These are phyloP conservation scores for Urocitellus parryii DNA, from an alignment of 2,113 vertebrate genomes.

Conservation along the genomic window DNA sequence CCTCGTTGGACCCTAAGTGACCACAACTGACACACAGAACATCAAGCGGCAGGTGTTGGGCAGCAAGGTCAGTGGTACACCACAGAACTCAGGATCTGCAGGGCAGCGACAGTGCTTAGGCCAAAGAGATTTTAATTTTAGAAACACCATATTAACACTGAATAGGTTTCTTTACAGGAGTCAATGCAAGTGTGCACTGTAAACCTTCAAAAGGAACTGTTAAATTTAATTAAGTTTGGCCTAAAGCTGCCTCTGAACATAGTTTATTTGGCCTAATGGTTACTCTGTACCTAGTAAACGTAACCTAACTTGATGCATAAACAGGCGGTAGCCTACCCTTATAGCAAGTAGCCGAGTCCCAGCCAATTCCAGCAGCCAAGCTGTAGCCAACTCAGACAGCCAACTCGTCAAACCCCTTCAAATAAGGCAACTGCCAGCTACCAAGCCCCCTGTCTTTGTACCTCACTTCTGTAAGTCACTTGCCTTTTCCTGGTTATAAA, in stretches of 20 bases:
- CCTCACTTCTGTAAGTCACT: not conserved
- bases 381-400: not conserved
- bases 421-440: not conserved
- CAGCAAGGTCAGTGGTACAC: not conserved
- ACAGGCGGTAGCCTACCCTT: not conserved
- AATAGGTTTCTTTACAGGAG: constrained; percentile 20
- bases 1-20: not conserved
- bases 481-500: not conserved
- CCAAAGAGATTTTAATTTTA: constrained; percentile 36
- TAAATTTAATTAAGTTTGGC: constrained; percentile 60
- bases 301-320: not conserved
- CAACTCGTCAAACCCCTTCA: not conserved
- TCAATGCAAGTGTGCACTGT: not conserved
- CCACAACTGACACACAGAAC: not conserved
- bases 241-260: constrained; percentile 3
- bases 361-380: not conserved
- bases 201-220: constrained; percentile 49
- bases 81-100: not conserved
- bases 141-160: not conserved
- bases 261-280: not conserved
- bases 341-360: not conserved
- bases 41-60: not conserved
- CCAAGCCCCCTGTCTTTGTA: too few relatives aligned
- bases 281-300: not conserved
- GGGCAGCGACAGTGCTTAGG: not conserved